Evolutionary conservation across 2,113 vertebrate genomes (phyloP).

Genomic region (Mus musculus): GRCm39 chr2:141305001-141305500

Average conservation of each 20-base stretch:
- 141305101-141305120: slow-evolving; percentile 79
- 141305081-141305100: slow-evolving; percentile 75
- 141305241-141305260: slow-evolving; percentile 46
- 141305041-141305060: slow-evolving; percentile 51
- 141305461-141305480: background rate
- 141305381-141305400: slow-evolving; percentile 42
- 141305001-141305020: slow-evolving; percentile 76
- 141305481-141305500: slow-evolving; percentile 49
- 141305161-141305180: slow-evolving; percentile 24
- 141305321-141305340: background rate
- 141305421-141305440: slow-evolving; percentile 57
- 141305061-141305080: slow-evolving; percentile 68
- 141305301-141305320: slow-evolving; percentile 29
- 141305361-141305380: background rate
- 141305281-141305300: slow-evolving; percentile 25
- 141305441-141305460: slow-evolving; percentile 17
- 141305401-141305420: background rate
- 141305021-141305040: slow-evolving; percentile 67
- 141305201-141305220: background rate
- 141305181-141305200: background rate
- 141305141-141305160: slow-evolving; percentile 49
- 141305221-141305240: slow-evolving; percentile 33
- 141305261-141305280: slow-evolving; percentile 1
- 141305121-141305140: slow-evolving; percentile 70
- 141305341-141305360: slow-evolving; percentile 42